Evolutionary conservation across 64 coral and sea anemone species (phyloP).

Genomic region (Porites lutea): DNA sequence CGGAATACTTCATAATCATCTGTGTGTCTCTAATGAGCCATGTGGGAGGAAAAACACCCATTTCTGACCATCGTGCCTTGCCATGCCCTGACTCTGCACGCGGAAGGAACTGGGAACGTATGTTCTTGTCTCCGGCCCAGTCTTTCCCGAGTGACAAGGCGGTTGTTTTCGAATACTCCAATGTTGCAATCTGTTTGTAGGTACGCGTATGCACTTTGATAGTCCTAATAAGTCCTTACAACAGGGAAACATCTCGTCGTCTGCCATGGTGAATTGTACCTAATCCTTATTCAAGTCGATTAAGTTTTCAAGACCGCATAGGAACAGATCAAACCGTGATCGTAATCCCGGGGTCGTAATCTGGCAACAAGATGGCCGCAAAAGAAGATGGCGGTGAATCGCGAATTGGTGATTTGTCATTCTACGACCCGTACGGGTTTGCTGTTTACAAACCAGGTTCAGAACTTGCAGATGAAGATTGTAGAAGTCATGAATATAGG

Average conservation of each 20-base stretch:
- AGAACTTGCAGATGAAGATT: conserved; percentile 37
- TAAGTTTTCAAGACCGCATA: neutral
- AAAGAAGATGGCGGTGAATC: neutral
- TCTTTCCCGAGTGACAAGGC: neutral
- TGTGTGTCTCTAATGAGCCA: too few relatives aligned
- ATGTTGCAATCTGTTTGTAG: neutral
- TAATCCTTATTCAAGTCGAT: neutral
- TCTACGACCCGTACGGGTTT: conserved; percentile 58
- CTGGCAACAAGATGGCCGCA: neutral
- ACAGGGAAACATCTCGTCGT: neutral
- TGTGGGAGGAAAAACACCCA: too few relatives aligned
- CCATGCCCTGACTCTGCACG: too few relatives aligned
- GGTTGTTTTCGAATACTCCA: conserved; percentile 7
- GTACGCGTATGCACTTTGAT: too few relatives aligned
- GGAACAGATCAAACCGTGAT: neutral
- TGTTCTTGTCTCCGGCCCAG: conserved; percentile 4
- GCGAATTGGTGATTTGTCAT: neutral
- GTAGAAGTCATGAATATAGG: conserved; percentile 64
- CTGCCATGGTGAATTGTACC: neutral
- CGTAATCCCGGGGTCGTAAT: too few relatives aligned
- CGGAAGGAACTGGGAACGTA: too few relatives aligned
- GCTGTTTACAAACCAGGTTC: conserved; percentile 54
- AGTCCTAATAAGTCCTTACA: too few relatives aligned
- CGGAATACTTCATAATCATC: too few relatives aligned
- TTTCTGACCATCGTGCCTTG: too few relatives aligned